phyloP scores from a whole-genome alignment of 2,113 vertebrate genomes.

The Galeopterus variegatus region DNA sequence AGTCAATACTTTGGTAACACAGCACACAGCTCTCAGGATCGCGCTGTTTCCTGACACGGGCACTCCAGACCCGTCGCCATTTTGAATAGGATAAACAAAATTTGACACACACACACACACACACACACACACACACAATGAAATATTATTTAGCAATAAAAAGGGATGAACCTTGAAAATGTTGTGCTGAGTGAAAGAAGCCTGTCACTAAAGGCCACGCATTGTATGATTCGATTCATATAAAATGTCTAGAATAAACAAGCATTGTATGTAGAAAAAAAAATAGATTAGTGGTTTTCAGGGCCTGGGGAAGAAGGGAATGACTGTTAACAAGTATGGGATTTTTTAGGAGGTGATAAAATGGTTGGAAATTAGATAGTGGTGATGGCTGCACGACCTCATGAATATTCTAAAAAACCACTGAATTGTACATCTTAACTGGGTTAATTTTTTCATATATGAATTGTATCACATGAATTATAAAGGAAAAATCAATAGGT shows the following conservation, averaged over 20 bases:
- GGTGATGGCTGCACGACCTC: not conserved
- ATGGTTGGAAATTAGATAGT: not conserved
- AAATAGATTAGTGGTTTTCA: not conserved
- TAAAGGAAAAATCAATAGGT: not conserved
- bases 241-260: not conserved
- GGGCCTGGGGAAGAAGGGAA: not conserved
- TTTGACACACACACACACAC: not conserved
- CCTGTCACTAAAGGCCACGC: not conserved
- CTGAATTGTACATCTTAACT: not conserved
- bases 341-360: not conserved
- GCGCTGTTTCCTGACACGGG: too few species aligned
- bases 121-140: not conserved
- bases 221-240: not conserved
- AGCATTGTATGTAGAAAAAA: not conserved
- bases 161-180: slow-evolving; percentile 16
- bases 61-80: too few species aligned
- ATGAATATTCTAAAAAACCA: not conserved
- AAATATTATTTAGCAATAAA: not conserved
- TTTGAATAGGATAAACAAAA: not conserved
- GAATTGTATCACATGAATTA: not conserved
- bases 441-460: slow-evolving; percentile 3
- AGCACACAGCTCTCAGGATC: too few species aligned
- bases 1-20: too few species aligned
- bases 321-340: not conserved
- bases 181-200: not conserved